Percentiles rank a stretch among this genome's conserved stretches.
Conservation (phyloP, 2,113 vertebrate genomes). For the Cisticola juncidis region DNA sequence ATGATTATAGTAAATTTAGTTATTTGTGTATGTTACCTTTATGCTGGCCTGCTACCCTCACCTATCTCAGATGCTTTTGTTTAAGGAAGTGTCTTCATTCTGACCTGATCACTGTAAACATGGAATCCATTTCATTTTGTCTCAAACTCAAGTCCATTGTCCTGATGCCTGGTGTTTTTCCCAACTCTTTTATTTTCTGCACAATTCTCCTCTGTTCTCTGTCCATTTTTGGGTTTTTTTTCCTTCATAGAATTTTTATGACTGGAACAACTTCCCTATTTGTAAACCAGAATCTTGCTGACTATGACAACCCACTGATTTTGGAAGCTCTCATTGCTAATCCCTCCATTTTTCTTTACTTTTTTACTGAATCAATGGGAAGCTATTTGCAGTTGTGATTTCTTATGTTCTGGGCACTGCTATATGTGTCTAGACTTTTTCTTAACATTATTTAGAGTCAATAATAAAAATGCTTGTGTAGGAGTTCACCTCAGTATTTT, state of each 20-base stretch:
- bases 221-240: not conserved
- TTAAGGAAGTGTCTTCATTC: not conserved
- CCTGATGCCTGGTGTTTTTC: not conserved
- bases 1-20: not conserved
- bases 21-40: not conserved
- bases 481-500: not conserved
- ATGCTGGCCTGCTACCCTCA: not conserved
- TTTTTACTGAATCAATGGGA: not conserved
- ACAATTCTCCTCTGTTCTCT: not conserved
- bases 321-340: not conserved
- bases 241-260: not conserved
- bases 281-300: not conserved
- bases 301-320: not conserved
- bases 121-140: not conserved
- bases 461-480: not conserved
- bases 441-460: not conserved
- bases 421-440: not conserved
- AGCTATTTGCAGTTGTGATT: not conserved
- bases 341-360: not conserved
- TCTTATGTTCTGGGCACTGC: not conserved
- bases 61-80: not conserved
- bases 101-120: not conserved
- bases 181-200: not conserved
- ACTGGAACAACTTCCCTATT: not conserved
- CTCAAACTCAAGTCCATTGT: not conserved